Evolutionary conservation across 2,797 vertebrate genomes (phyloP), one percentile per base, ranked within the genome.

Genomic region (Sebastes iracundus): DNA sequence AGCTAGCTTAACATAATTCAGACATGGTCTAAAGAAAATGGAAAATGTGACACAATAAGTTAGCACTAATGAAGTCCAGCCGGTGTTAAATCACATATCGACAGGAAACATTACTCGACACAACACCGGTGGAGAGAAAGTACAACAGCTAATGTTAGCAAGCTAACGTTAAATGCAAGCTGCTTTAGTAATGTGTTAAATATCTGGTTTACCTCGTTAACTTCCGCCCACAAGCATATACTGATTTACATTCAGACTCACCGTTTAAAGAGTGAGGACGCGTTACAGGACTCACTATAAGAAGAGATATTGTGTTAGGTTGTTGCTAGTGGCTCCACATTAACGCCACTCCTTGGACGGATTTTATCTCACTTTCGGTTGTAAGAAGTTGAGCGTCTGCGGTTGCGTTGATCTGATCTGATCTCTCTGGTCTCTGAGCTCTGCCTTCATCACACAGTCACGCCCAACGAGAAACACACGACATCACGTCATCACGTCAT

Each of bases 31-130:
- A 42, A 42, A 42, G 38, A 42, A 42, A 9, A 18, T 33, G 79
- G 84, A 74, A 77, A 82, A 18, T 77, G 13, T 69, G 77, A 79
- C 63, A 79, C 63, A 30, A 3, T 4, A n/a, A 42, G 4, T 4
- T 4, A 1, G 2, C 56, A 25, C 1, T 25, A 27, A 32, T 27
- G 4, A 64, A 3, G 6, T 7, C 1, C 5, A 55, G 25, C 4
- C 32, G 42, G 42, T 2, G 42, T 46, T 46, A 46, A 46, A 46
- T 18, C 42, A 46, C 42, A 46, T 46, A 46, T 46, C 42, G 42
- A 46, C 16, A 18, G 42, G 42, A 46, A 46, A 46, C 42, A 46
- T 18, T 46, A 46, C 42, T 46, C 42, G 42, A 46, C 42, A 46
- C 42, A 46, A 46, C 42, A 46, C 38, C 38, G 14, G 49, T 5